phyloP scores from a whole-genome alignment of 2,113 vertebrate genomes.

The Odobenus rosmarus region DNA sequence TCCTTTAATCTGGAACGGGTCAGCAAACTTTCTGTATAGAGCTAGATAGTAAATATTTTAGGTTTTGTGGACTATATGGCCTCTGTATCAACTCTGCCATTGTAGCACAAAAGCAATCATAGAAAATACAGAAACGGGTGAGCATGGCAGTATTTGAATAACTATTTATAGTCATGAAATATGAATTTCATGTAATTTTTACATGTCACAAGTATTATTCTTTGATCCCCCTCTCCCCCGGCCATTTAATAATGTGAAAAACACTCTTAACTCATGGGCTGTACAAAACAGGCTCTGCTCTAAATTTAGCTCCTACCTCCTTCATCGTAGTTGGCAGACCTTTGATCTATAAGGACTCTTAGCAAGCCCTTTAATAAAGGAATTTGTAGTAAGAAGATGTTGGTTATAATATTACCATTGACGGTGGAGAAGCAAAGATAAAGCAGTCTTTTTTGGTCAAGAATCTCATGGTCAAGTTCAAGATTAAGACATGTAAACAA shows the following conservation, averaged over 20 bases:
- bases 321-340: neutral
- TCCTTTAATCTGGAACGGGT: neutral
- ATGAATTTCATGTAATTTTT: neutral
- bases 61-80: neutral
- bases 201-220: neutral
- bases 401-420: neutral
- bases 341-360: neutral
- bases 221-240: neutral
- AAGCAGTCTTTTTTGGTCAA: neutral
- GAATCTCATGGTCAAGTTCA: neutral
- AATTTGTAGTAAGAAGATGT: neutral
- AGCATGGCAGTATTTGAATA: neutral
- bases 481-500: neutral
- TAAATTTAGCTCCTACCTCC: neutral
- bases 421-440: neutral
- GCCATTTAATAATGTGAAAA: neutral
- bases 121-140: neutral
- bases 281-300: neutral
- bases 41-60: slow-evolving; percentile 8
- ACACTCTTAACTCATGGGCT: neutral
- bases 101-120: neutral
- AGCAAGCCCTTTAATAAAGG: neutral
- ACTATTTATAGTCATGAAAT: neutral
- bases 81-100: neutral
- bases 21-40: neutral